phyloP scores from a whole-genome alignment of 2,888 invertebrate species.

The Chironomus riparius region DNA sequence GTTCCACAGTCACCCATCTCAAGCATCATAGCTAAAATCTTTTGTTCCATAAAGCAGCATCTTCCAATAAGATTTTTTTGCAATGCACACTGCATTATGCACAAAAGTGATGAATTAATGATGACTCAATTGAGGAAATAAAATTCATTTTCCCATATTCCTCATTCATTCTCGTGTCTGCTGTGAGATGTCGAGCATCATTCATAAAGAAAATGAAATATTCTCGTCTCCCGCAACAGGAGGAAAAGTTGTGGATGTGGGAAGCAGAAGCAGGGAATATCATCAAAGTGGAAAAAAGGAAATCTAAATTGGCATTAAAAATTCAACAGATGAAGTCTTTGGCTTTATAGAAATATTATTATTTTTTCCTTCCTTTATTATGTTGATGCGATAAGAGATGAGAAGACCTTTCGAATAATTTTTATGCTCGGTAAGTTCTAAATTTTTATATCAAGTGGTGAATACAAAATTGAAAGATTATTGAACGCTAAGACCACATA shows the following conservation, averaged over 20 bases:
- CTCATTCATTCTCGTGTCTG: no score
- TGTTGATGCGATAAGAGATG: neutral
- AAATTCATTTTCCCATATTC: neutral
- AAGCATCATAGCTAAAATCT: no score
- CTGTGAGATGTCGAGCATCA: neutral
- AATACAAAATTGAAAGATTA: neutral
- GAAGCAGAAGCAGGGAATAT: neutral
- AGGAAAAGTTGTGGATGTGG: neutral
- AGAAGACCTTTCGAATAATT: no score
- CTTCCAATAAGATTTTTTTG: no score
- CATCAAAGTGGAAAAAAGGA: neutral
- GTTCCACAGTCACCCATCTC: no score
- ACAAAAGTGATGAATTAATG: neutral
- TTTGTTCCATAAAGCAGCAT: no score
- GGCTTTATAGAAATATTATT: neutral
- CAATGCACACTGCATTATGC: no score
- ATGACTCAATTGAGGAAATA: neutral
- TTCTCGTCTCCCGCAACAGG: neutral
- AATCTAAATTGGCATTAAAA: neutral
- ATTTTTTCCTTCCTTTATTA: no score
- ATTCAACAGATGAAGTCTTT: slow-evolving; percentile 3
- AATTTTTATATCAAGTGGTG: neutral
- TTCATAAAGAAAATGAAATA: neutral
- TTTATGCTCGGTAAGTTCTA: neutral
- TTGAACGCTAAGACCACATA: neutral